phyloP scores from a whole-genome alignment of 1,140 invertebrate species.

The Samia ricini region DNA sequence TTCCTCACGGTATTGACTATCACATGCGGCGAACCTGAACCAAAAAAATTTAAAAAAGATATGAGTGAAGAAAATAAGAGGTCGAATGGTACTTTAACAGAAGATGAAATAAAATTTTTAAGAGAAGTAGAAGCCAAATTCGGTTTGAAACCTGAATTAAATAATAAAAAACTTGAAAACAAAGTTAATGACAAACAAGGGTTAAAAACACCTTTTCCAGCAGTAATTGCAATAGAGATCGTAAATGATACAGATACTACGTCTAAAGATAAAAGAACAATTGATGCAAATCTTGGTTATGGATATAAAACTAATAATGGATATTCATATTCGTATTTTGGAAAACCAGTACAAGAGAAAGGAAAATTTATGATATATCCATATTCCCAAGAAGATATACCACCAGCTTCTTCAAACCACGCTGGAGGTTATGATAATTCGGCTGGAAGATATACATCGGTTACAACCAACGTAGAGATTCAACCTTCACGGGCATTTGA shows the following conservation, averaged over 20 bases:
- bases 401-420: constrained; percentile 33
- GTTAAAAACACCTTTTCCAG: constrained; percentile 59
- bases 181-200: constrained; percentile 12
- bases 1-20: constrained; percentile 33
- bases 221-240: constrained; percentile 80
- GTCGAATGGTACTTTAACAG: constrained; percentile 45
- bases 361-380: constrained; percentile 79
- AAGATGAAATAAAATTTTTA: constrained; percentile 69
- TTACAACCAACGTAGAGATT: constrained; percentile 62
- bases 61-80: constrained; percentile 45
- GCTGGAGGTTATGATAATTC: neutral
- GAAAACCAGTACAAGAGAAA: constrained; percentile 64
- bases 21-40: constrained; percentile 45
- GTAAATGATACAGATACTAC: constrained; percentile 74
- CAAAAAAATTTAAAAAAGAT: constrained; percentile 64
- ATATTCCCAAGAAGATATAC: constrained; percentile 79
- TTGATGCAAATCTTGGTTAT: constrained; percentile 79
- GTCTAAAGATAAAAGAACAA: constrained; percentile 78
- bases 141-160: constrained; percentile 60
- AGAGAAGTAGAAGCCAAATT: constrained; percentile 74
- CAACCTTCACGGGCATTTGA: constrained; percentile 73
- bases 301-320: constrained; percentile 74
- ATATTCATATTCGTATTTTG: constrained; percentile 73
- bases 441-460: constrained; percentile 15
- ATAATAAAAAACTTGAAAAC: constrained; percentile 25